Evolutionary conservation across 2,113 vertebrate species (phyloP).

Genomic region (Sterna hirundo): DNA sequence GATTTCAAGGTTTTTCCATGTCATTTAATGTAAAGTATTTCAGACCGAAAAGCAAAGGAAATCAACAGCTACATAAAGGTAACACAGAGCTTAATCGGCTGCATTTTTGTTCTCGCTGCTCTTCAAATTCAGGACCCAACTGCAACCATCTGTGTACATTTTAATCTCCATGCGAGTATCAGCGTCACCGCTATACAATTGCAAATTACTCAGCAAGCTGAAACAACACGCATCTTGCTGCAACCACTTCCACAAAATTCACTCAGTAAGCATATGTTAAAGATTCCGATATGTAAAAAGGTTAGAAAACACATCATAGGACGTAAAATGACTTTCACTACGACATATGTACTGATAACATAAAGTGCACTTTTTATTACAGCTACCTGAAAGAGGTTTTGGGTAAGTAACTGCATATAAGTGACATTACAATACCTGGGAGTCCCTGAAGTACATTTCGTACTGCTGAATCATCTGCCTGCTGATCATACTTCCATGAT

Average conservation of each 20-base stretch:
- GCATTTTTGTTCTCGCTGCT: not conserved
- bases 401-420: not conserved
- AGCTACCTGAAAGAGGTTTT: not conserved
- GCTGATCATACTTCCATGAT: constrained; percentile 96
- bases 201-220: not conserved
- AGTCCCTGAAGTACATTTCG: constrained; percentile 97
- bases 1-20: not conserved
- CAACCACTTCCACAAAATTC: not conserved
- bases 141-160: not conserved
- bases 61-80: not conserved
- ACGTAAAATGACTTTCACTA: not conserved
- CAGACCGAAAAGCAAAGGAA: not conserved
- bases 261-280: not conserved
- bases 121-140: not conserved
- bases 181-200: not conserved
- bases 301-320: not conserved
- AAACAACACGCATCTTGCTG: not conserved
- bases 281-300: not conserved
- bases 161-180: not conserved
- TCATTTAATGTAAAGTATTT: not conserved
- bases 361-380: not conserved
- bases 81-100: not conserved
- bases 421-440: constrained; percentile 80
- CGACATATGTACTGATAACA: not conserved
- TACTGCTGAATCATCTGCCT: constrained; percentile 99